Percentiles rank a stretch among this genome's conserved stretches.
Conservation (phyloP, 2,888 invertebrate genomes). For the Asteroscopus sphinx region DNA sequence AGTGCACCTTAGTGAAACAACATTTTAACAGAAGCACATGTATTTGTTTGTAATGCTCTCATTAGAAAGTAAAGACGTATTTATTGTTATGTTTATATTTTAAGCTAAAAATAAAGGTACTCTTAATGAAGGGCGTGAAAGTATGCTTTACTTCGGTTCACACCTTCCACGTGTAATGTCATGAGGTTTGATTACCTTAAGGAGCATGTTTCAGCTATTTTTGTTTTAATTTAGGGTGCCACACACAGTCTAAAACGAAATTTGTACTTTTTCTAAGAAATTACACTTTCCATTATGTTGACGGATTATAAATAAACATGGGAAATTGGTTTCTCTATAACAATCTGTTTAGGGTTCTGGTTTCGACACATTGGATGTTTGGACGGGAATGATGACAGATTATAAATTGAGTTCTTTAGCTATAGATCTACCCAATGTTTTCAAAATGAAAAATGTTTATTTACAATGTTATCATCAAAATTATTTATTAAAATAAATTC, state of each 20-base stretch:
- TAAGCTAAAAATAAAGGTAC: constrained; percentile 76
- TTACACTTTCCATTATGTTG: constrained; percentile 46
- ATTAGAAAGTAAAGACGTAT: constrained; percentile 74
- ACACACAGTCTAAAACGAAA: constrained; percentile 53
- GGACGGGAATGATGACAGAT: constrained; percentile 16
- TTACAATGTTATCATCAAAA: too few relatives aligned
- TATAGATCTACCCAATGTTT: too few relatives aligned
- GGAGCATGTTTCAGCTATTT: constrained; percentile 74
- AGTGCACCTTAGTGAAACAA: constrained; percentile 54
- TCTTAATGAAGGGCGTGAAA: constrained; percentile 74
- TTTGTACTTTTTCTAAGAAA: constrained; percentile 57
- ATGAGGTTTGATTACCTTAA: constrained; percentile 81
- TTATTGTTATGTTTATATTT: constrained; percentile 77
- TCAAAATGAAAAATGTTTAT: too few relatives aligned
- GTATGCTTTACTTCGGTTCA: constrained; percentile 80
- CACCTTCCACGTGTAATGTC: constrained; percentile 85
- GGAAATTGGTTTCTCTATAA: constrained; percentile 48
- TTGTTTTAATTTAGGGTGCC: constrained; percentile 67
- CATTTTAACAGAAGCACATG: constrained; percentile 55
- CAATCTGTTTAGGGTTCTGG: constrained; percentile 33
- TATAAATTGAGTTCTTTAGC: constrained; percentile 6
- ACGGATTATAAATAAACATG: constrained; percentile 48
- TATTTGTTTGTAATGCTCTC: constrained; percentile 66
- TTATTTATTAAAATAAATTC: too few relatives aligned
- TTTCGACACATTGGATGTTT: constrained; percentile 42